phyloP scores from a whole-genome alignment of 1,140 invertebrate genomes.

The Calycopis cecrops region DNA sequence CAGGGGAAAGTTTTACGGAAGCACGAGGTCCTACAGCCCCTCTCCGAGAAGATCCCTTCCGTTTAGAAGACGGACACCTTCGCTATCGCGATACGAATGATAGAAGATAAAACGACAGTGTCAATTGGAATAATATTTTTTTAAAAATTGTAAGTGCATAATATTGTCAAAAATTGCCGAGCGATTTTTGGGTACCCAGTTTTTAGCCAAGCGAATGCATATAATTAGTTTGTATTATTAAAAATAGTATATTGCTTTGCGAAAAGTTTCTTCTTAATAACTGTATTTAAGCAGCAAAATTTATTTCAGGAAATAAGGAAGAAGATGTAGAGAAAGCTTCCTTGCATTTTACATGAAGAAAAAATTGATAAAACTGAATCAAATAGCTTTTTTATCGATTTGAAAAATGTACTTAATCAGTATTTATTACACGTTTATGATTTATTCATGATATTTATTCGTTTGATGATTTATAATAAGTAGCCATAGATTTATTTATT shows the following conservation, averaged over 20 bases:
- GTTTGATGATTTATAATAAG: not conserved
- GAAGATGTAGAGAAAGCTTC: slow-evolving; percentile 25
- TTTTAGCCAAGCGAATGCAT: slow-evolving; percentile 25
- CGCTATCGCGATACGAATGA: slow-evolving; percentile 58
- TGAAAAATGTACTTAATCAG: slow-evolving; percentile 8
- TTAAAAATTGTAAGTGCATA: slow-evolving; percentile 20
- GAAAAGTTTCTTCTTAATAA: slow-evolving; percentile 16
- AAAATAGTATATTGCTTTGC: slow-evolving; percentile 9
- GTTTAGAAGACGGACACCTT: slow-evolving; percentile 40
- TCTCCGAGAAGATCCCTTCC: slow-evolving; percentile 43
- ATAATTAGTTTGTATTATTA: slow-evolving; percentile 11
- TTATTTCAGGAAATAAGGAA: slow-evolving; percentile 36
- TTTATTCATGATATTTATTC: slow-evolving; percentile 3
- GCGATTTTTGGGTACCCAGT: slow-evolving; percentile 50
- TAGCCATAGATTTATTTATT: slow-evolving; percentile 9
- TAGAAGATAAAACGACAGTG: not conserved
- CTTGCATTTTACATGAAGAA: slow-evolving; percentile 42
- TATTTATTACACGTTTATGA: slow-evolving; percentile 2
- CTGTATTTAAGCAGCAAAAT: slow-evolving; percentile 19
- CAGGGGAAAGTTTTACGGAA: slow-evolving; percentile 56
- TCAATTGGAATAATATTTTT: not conserved
- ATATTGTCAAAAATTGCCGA: slow-evolving; percentile 11
- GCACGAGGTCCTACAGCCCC: slow-evolving; percentile 46
- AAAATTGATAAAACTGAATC: slow-evolving; percentile 8
- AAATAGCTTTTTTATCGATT: slow-evolving; percentile 4